Conservation (phyloP, 2,888 invertebrate species). For the Hesperia comma region DNA sequence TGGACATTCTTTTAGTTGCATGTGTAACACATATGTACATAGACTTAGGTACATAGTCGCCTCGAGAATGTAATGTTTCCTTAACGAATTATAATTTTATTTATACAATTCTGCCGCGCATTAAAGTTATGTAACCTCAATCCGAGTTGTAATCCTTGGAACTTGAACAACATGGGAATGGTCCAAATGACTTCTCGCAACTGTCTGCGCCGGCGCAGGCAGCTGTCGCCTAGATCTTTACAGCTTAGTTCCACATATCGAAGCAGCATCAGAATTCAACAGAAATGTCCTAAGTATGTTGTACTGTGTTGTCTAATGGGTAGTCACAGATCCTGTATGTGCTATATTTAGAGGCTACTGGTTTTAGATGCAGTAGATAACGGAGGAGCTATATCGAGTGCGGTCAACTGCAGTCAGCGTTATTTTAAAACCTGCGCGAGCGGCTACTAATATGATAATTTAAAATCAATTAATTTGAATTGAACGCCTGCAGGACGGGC, state of each 20-base stretch:
- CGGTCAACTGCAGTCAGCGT: too few relatives aligned
- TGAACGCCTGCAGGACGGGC: too few relatives aligned
- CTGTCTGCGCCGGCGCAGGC: background rate
- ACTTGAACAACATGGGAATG: slow-evolving; percentile 24
- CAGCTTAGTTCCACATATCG: background rate
- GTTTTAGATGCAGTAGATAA: background rate
- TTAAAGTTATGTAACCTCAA: slow-evolving; percentile 13
- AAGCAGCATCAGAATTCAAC: background rate
- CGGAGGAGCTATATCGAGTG: background rate
- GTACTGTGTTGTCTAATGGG: background rate
- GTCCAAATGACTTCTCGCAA: slow-evolving; percentile 22
- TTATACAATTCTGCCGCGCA: slow-evolving; percentile 1
- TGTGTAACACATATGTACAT: background rate
- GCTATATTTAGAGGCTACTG: background rate
- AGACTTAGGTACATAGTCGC: too few relatives aligned
- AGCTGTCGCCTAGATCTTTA: background rate
- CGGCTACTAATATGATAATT: too few relatives aligned
- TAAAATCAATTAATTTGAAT: too few relatives aligned
- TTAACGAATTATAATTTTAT: slow-evolving; percentile 4
- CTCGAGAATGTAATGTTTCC: slow-evolving; percentile 5
- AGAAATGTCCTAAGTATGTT: background rate
- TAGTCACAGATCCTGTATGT: background rate
- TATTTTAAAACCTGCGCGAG: too few relatives aligned
- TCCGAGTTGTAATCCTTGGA: slow-evolving; percentile 26
- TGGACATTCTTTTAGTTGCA: background rate